These are phyloP conservation scores for Otus sunia DNA, from an alignment of 2,113 vertebrate species.

Conservation along the genomic window DNA sequence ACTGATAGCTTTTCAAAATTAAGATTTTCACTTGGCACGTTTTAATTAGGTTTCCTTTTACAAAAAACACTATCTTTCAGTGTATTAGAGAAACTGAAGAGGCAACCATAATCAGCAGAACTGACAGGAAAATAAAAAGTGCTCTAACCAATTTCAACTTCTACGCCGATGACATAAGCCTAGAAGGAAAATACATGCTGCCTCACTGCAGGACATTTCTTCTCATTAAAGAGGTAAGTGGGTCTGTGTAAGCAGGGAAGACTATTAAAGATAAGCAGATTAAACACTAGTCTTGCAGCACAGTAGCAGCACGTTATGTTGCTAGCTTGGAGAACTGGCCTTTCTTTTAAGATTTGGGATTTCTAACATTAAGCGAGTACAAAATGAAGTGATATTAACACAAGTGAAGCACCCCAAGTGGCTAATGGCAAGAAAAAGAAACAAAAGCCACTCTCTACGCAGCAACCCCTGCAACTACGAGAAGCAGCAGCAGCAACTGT, in stretches of 20 bases:
- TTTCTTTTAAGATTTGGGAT: background rate
- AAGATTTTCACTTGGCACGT: background rate
- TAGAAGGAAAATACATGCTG: conserved; percentile 49
- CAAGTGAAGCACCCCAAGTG: background rate
- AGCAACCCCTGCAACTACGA: background rate
- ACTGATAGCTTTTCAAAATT: background rate
- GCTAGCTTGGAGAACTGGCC: conserved; percentile 22
- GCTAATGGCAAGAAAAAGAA: background rate
- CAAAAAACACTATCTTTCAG: background rate
- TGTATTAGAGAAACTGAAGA: background rate
- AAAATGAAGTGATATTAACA: background rate
- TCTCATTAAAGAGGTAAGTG: conserved; percentile 67
- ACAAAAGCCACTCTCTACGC: background rate
- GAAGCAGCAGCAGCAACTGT: background rate
- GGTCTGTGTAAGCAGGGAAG: conserved; percentile 48
- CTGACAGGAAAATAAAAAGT: conserved; percentile 43
- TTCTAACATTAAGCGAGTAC: conserved; percentile 1
- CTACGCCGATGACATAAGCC: conserved; percentile 56
- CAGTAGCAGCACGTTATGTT: background rate
- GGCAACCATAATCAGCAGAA: conserved; percentile 16
- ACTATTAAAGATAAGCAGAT: conserved; percentile 61
- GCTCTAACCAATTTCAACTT: conserved; percentile 51
- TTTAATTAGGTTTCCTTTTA: background rate
- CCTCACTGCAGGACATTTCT: conserved; percentile 51
- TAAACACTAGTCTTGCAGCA: conserved; percentile 48